phyloP scores from a whole-genome alignment of 2,797 vertebrate species.

The Chelon auratus region DNA sequence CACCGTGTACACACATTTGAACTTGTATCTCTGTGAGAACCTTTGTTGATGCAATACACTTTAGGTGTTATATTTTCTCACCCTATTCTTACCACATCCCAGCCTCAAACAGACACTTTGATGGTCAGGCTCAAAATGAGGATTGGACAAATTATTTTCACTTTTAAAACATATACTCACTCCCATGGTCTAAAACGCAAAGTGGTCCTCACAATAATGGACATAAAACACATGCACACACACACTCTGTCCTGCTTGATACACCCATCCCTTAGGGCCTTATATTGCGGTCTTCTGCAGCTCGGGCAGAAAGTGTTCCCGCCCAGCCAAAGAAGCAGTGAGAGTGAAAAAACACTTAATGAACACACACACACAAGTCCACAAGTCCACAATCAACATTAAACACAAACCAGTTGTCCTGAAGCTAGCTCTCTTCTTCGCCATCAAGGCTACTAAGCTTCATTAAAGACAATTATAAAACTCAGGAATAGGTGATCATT shows the following conservation, averaged over 20 bases:
- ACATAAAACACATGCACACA: conserved; percentile 19
- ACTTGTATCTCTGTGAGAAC: neutral
- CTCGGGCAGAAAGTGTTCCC: conserved; percentile 38
- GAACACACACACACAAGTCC: conserved; percentile 10
- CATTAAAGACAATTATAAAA: conserved; percentile 14
- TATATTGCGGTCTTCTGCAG: conserved; percentile 48
- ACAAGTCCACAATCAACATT: conserved; percentile 7
- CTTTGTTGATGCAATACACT: no score
- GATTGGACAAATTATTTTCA: neutral
- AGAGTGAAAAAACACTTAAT: conserved; percentile 47
- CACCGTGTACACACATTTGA: conserved; percentile 3
- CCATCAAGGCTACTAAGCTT: conserved; percentile 16
- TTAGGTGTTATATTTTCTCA: no score
- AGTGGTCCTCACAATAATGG: conserved; percentile 8
- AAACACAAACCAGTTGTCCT: conserved; percentile 1
- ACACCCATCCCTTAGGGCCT: conserved; percentile 47
- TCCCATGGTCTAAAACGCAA: neutral
- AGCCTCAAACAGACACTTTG: neutral
- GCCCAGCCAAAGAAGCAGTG: conserved; percentile 18
- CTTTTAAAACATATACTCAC: neutral
- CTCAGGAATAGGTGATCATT: conserved; percentile 53
- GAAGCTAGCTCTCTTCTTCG: conserved; percentile 26
- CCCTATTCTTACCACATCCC: no score
- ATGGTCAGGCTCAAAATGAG: neutral
- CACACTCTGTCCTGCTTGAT: conserved; percentile 14